Conservation (phyloP, 2,113 vertebrate species). For the Octodon degus region DNA sequence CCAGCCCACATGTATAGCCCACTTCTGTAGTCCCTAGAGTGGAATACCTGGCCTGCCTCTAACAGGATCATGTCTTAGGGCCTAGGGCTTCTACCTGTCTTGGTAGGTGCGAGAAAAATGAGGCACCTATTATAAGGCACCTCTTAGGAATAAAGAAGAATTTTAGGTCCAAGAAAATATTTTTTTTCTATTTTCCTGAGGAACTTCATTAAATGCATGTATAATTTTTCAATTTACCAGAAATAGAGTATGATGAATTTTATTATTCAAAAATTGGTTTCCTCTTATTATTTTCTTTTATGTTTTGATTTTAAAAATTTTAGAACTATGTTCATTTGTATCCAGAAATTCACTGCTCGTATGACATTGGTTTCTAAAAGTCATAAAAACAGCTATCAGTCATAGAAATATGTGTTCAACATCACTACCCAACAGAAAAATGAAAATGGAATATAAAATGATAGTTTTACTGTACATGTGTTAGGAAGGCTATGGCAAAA, state of each 20-base stretch:
- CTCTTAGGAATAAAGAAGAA: neutral
- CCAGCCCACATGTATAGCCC: neutral
- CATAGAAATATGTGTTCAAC: too few species aligned
- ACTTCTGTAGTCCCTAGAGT: neutral
- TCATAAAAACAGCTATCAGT: neutral
- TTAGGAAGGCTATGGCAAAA: neutral
- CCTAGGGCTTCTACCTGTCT: neutral
- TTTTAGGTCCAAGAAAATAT: neutral
- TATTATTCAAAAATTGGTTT: too few species aligned
- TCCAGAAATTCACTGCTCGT: neutral
- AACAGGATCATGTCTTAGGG: neutral
- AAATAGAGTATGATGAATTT: too few species aligned
- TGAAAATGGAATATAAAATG: too few species aligned
- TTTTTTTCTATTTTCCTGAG: neutral
- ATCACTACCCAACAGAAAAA: too few species aligned
- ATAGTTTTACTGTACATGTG: too few species aligned
- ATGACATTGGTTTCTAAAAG: neutral
- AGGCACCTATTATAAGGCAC: neutral
- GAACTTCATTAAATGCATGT: neutral
- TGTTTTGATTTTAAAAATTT: neutral
- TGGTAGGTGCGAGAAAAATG: neutral
- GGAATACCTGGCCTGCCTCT: neutral
- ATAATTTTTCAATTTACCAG: neutral
- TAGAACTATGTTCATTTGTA: neutral
- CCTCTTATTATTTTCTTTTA: too few species aligned